Percentiles rank a stretch among this genome's conserved stretches.
Conservation (phyloP, 2,888 invertebrate species). For the Biston betularia region DNA sequence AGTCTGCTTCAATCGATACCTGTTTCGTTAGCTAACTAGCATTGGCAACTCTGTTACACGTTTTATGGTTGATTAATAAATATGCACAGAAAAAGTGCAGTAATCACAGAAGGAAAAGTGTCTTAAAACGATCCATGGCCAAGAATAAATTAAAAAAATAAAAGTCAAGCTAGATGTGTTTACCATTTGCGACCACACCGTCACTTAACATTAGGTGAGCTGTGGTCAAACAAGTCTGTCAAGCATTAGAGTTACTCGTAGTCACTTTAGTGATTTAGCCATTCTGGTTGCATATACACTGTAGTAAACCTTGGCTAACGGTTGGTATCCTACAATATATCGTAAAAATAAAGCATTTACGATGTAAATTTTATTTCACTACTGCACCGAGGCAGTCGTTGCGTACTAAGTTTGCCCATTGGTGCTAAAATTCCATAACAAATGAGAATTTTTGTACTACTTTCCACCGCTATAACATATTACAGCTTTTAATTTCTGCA, state of each 20-base stretch:
- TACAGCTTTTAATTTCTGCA: too few relatives aligned
- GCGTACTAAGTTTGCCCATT: background rate
- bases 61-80: conserved; percentile 41
- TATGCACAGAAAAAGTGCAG: conserved; percentile 16
- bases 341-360: conserved; percentile 13
- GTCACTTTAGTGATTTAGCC: too few relatives aligned
- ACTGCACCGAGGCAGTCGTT: background rate
- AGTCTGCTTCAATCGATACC: conserved; percentile 24
- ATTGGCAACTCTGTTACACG: conserved; percentile 34
- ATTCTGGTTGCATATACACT: background rate
- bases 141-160: too few relatives aligned
- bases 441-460: too few relatives aligned
- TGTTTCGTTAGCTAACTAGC: conserved; percentile 13
- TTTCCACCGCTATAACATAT: too few relatives aligned
- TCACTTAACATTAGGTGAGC: too few relatives aligned
- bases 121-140: too few relatives aligned
- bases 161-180: too few relatives aligned
- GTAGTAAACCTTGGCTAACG: background rate
- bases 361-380: background rate
- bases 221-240: too few relatives aligned
- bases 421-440: background rate
- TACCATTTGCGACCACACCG: too few relatives aligned
- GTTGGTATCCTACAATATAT: conserved; percentile 1
- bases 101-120: background rate
- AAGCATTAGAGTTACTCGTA: too few relatives aligned